Evolutionary conservation across 2,888 invertebrate genomes (phyloP), one percentile per base, ranked within the genome.

Genomic region (Pterobdella sp.): DNA sequence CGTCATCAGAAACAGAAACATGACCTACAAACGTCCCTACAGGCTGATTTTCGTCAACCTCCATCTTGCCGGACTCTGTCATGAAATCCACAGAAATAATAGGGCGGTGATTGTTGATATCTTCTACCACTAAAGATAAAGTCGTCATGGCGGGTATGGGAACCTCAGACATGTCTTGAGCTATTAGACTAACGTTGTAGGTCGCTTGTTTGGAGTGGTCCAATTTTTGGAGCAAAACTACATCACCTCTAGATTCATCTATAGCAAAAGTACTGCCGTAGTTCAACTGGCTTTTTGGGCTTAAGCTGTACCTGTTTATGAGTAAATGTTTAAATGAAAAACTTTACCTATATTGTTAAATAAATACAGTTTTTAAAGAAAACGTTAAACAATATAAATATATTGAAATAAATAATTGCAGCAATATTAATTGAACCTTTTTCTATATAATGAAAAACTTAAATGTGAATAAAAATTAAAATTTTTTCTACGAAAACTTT

Each of bases 21-120:
- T 94, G 92, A 3, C 94, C 94, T 1, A 82, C 81, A 32, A 78
- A 79, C 1, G 78, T 76, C 36, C 78, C 94, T 4, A 91, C 88
- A 0, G 91, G 89, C 79, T 92, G 90, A 82, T 93, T 93, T 84
- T 95, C 95, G 77, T 90, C 89, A 52, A 94, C 87, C 49, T 76
- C 74, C 1, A 79, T 78, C 14, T 74, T 67, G 18, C 76, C 74
- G 26, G 75, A 71, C 7, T 73, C 69, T 7, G 77, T 76, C 22
- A 79, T 74, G 22, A 77, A 73, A 35, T 77, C 77, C 65, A 81
- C 72, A 52, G 76, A n/a, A 26, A 74, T 73, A 63, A 73, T 64
- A 18, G 77, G 77, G 14, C 73, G 68, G 64, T 77, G 75, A 31
- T 77, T 75, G 71, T 77, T 77, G 10, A 74, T 73, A 68, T 77